Conservation (phyloP, 2,113 vertebrate species). For the Gavia stellata region DNA sequence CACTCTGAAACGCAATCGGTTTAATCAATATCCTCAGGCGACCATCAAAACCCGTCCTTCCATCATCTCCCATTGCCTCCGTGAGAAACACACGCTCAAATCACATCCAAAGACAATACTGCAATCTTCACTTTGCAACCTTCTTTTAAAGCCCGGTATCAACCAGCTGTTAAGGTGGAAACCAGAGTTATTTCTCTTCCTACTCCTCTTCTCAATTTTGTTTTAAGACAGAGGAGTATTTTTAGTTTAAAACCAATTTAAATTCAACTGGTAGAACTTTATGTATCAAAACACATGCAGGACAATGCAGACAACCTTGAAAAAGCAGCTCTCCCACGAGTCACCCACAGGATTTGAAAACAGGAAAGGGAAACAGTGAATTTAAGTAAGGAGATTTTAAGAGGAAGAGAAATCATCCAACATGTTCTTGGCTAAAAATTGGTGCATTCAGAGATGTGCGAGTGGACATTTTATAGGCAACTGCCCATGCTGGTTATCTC, state of each 20-base stretch:
- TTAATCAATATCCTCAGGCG: neutral
- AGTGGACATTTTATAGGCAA: neutral
- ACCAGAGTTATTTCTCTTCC: neutral
- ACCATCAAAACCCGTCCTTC: neutral
- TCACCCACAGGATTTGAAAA: neutral
- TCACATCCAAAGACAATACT: neutral
- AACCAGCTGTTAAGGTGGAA: neutral
- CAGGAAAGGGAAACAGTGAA: slow-evolving; percentile 9
- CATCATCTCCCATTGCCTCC: neutral
- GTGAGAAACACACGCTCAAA: neutral
- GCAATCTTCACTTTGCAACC: neutral
- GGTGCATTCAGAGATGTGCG: neutral
- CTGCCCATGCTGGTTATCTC: neutral
- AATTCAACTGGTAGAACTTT: neutral
- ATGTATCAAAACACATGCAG: neutral
- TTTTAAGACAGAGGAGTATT: neutral
- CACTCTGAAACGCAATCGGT: neutral
- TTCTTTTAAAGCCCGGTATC: neutral
- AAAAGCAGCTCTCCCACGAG: neutral
- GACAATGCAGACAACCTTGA: neutral
- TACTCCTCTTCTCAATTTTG: neutral
- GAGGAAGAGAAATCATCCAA: neutral
- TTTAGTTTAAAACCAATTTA: neutral
- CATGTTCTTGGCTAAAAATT: neutral
- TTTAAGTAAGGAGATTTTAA: neutral